Evolutionary conservation across 2,797 vertebrate genomes (phyloP).

Genomic region (Anguilla megastoma): DNA sequence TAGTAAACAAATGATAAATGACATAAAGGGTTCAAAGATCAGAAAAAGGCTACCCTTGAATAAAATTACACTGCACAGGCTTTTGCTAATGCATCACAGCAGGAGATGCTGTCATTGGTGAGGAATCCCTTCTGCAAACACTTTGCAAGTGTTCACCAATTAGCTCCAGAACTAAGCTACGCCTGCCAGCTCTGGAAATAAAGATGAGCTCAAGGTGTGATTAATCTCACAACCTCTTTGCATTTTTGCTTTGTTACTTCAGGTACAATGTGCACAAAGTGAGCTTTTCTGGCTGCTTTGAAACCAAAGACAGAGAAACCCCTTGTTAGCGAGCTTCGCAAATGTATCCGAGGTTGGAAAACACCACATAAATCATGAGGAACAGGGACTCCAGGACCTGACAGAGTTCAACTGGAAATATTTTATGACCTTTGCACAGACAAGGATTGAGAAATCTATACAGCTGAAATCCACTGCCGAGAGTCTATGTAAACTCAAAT

Average conservation of each 20-base stretch:
- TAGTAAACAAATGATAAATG: neutral
- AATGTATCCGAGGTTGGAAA: neutral
- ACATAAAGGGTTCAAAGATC: neutral
- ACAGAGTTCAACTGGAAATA: constrained; percentile 22
- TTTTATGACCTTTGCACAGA: constrained; percentile 8
- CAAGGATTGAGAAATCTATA: neutral
- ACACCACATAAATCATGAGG: neutral
- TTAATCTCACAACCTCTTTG: constrained; percentile 56
- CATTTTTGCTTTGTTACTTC: constrained; percentile 4
- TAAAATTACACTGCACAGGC: constrained; percentile 49
- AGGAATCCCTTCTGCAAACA: constrained; percentile 37
- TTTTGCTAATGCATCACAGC: constrained; percentile 53
- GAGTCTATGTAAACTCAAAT: neutral
- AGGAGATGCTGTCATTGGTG: constrained; percentile 31
- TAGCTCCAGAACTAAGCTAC: constrained; percentile 59
- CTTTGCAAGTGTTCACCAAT: constrained; percentile 67
- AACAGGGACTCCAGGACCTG: neutral
- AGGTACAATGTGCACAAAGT: constrained; percentile 1
- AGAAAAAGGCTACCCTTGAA: constrained; percentile 45
- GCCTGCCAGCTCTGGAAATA: constrained; percentile 54
- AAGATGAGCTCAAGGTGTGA: constrained; percentile 54
- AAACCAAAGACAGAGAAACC: neutral
- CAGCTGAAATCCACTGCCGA: neutral
- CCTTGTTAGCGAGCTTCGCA: neutral
- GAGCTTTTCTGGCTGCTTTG: neutral